A percentile compares a stretch with the other conserved stretches of the same genome.
phyloP scores from a whole-genome alignment of 2,888 invertebrate species.

The Lepidocyrtoides sp. region DNA sequence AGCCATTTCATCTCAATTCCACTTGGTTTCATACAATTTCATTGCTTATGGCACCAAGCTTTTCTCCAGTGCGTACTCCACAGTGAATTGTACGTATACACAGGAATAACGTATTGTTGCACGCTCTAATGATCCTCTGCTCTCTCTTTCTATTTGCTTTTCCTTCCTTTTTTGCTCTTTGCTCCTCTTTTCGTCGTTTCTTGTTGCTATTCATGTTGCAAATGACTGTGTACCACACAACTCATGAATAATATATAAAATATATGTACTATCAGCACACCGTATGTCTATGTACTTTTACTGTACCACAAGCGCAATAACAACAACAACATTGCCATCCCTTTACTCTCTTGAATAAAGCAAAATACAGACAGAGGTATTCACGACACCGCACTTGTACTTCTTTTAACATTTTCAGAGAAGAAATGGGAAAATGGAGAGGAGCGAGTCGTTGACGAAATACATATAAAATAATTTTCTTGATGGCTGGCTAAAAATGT shows the following conservation, averaged over 20 bases:
- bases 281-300: constrained; percentile 15
- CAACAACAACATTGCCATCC: constrained; percentile 6
- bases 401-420: background rate
- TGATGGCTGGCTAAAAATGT: constrained; percentile 65
- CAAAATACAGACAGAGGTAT: background rate
- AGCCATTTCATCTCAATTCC: constrained; percentile 61
- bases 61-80: constrained; percentile 40
- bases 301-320: constrained; percentile 31
- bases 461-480: constrained; percentile 30
- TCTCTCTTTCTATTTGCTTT: constrained; percentile 13
- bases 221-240: constrained; percentile 69
- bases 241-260: constrained; percentile 65
- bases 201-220: constrained; percentile 58
- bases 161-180: constrained; percentile 31
- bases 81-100: constrained; percentile 28
- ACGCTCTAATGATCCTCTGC: constrained; percentile 73
- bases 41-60: constrained; percentile 45
- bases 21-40: constrained; percentile 60
- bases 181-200: constrained; percentile 29
- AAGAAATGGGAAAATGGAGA: background rate
- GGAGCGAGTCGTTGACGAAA: constrained; percentile 1
- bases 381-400: background rate
- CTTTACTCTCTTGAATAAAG: background rate
- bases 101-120: constrained; percentile 69
- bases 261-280: constrained; percentile 16